Base-by-base conservation (phyloP, 2,888 invertebrate genomes). In the Conops quadrifasciatus region DNA sequence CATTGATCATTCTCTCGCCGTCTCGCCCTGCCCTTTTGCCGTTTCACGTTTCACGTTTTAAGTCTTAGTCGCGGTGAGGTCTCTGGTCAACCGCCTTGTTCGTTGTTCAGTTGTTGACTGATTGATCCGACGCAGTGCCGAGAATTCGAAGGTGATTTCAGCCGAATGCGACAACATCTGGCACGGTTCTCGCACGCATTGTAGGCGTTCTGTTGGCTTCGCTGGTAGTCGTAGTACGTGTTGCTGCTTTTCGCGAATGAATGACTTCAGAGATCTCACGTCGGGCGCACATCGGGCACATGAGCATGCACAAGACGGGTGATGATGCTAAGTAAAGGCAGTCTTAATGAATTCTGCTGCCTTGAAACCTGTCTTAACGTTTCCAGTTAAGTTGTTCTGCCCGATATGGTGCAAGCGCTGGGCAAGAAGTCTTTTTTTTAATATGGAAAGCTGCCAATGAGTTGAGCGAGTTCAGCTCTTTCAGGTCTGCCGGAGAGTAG, bases 1-100 rank as follows among this genome's bases (percentile, higher is more conserved):
- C 86, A 71, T 86, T 86, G 68, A 84, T 73, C 86, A 86, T 77
- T 36, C 60, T 64, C n/a, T 59, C 30, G 19, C 1, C 30, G 11
- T 19, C 47, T 66, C 53, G 68, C 70, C 71, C 56, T 63, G 72
- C 65, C 64, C 67, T 70, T 71, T 66, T 69, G 71, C 64, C 47
- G 71, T 70, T 64, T 69, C 30, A 67, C 49, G 26, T 67, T 60
- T 67, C 36, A 28, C 47, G 19, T 67, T 15, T n/a, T 30, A 19
- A 45, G 19, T n/a, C n/a, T n/a, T n/a, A n/a, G n/a, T n/a, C n/a
- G n/a, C n/a, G n/a, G n/a, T n/a, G n/a, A 45, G 16, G 21, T 47
- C 36, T 36, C 9, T 36, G 36, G 5, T 36, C 68, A 65, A 75
- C 72, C 66, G 72, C 71, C 63, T 62, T 66, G 63, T 64, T 67